Evolutionary conservation across 2,797 vertebrate genomes (phyloP), one percentile per base, ranked within the genome.

Genomic region (Enteromius paludinosus): DNA sequence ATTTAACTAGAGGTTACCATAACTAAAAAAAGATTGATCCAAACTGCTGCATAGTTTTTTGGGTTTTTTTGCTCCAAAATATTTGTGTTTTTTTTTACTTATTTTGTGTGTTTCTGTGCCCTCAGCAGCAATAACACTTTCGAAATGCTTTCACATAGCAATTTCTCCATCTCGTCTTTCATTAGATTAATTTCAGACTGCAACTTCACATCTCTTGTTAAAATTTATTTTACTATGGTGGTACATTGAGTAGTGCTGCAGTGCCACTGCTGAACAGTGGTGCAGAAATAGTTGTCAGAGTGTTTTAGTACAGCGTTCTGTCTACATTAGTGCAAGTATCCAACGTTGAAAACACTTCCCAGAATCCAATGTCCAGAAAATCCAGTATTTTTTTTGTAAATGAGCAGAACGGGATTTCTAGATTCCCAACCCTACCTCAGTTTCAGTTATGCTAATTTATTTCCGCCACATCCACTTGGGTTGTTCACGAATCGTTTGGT

Each of bases 171-270:
- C 9, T 66, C 64, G 11, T 20, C 18, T 74, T 56, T 74, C 20
- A 17, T 38, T 33, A 7, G 6, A 38, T 56, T 56, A 20, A 14
- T 12, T 38, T 56, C 20, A 56, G 49, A 38, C 71, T 38, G 18
- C 47, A 73, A 15, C 33, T 73, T 54, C 71, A 73, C 70, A 15
- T n/a, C 49, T 54, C 71, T 38, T 73, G 18, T 73, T 54, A 35
- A 54, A 35, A 33, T 54, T 33, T 14, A 0, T 17, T 59, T 41
- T 59, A 20, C 30, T 38, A 1, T 74, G 12, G 20, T 38, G 20
- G 49, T 41, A 35, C 49, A 74, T 74, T 74, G 6, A 41, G 20
- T 74, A 56, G 30, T 25, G 33, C 20, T 41, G 72, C 72, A 56
- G 52, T 23, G 52, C 72, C 33, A 5, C 52, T 0, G 4, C 4